phyloP scores from a whole-genome alignment of 2,113 vertebrate species.

The Engystomops pustulosus region DNA sequence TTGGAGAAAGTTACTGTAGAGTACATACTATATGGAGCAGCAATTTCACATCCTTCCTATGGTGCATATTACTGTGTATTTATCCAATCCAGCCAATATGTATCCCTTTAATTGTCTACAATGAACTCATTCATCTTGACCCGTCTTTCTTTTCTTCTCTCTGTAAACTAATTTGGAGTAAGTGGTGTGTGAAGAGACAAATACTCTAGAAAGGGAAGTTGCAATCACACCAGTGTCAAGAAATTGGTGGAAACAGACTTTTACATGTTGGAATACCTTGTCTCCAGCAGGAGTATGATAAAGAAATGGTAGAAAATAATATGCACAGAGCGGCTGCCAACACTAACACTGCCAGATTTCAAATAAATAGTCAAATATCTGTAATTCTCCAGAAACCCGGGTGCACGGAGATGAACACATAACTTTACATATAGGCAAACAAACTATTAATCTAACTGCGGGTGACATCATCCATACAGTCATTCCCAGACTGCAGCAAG shows the following conservation, averaged over 20 bases:
- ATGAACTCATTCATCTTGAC: slow-evolving; percentile 34
- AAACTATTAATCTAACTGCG: slow-evolving; percentile 45
- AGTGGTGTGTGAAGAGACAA: slow-evolving; percentile 16
- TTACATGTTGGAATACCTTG: slow-evolving; percentile 21
- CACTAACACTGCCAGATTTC: slow-evolving; percentile 20
- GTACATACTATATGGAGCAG: not conserved
- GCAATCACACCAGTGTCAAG: not conserved
- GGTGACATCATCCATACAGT: slow-evolving; percentile 39
- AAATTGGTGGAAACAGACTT: slow-evolving; percentile 17
- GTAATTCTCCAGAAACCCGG: slow-evolving; percentile 32
- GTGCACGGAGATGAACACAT: slow-evolving; percentile 28
- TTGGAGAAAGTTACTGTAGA: too few relatives aligned
- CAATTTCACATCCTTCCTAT: not conserved
- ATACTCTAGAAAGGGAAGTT: slow-evolving; percentile 14
- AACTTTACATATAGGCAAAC: slow-evolving; percentile 47
- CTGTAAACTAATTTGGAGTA: slow-evolving; percentile 29
- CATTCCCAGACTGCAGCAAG: not conserved
- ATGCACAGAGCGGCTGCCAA: not conserved
- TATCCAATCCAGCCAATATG: not conserved
- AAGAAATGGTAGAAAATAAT: slow-evolving; percentile 38
- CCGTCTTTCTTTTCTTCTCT: slow-evolving; percentile 18
- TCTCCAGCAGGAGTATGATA: slow-evolving; percentile 2
- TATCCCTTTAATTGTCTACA: not conserved
- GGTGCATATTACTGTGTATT: not conserved
- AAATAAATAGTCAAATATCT: slow-evolving; percentile 47